Evolutionary conservation across 2,113 vertebrate species (phyloP).

Genomic region (Gymnarchus niloticus): DNA sequence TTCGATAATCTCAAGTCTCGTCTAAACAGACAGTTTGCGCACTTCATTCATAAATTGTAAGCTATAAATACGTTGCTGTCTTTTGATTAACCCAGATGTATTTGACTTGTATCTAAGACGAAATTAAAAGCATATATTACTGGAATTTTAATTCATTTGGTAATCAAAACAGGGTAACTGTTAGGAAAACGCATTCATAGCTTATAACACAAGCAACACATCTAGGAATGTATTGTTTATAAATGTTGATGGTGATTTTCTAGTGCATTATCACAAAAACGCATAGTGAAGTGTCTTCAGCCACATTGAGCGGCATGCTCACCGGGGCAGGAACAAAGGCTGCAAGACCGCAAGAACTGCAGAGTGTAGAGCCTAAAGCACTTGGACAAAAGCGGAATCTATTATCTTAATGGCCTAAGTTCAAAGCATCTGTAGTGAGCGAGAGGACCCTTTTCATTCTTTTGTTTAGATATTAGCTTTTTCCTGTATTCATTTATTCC

Average conservation of each 20-base stretch:
- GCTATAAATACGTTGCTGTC: no score
- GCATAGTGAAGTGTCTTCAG: not conserved
- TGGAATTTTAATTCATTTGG: no score
- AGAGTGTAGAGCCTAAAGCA: not conserved
- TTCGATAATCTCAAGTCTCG: not conserved
- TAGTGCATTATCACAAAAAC: not conserved
- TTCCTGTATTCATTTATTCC: constrained; percentile 17
- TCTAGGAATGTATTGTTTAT: not conserved
- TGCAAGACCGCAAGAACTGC: not conserved
- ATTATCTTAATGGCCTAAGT: not conserved
- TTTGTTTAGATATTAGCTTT: not conserved
- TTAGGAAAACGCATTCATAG: no score
- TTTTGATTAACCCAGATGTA: no score
- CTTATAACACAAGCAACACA: not conserved
- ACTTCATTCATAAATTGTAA: not conserved
- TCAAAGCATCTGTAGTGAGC: not conserved
- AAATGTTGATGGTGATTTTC: not conserved
- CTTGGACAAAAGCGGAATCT: not conserved
- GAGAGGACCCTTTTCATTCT: not conserved
- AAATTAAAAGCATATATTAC: no score
- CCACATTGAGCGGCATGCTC: not conserved
- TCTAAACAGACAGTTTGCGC: not conserved
- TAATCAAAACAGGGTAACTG: no score
- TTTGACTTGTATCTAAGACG: no score
- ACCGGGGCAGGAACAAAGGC: not conserved